These are phyloP conservation scores for Parochlus steinenii DNA, from an alignment of 2,888 invertebrate genomes.

Conservation along the genomic window DNA sequence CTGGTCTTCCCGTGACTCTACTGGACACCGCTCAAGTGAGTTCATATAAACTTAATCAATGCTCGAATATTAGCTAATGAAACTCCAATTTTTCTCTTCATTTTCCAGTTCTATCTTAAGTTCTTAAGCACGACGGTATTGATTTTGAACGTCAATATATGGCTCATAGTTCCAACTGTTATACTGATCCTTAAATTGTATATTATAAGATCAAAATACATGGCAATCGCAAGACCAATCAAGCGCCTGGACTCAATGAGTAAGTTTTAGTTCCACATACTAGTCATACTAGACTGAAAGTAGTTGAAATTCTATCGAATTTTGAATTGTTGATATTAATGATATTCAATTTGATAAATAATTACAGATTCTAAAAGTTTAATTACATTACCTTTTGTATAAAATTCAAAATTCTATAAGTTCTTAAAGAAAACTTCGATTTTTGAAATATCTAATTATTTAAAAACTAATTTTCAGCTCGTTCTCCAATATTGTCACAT, in stretches of 20 bases:
- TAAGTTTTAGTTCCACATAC: no score
- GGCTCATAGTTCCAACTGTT: constrained; percentile 41
- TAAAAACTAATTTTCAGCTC: constrained; percentile 29
- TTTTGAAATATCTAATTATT: constrained; percentile 28
- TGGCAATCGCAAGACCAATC: constrained; percentile 37
- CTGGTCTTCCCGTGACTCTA: constrained; percentile 39
- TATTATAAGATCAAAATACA: constrained; percentile 36
- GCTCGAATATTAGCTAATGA: background rate
- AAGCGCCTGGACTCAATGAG: constrained; percentile 52
- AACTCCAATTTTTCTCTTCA: constrained; percentile 17
- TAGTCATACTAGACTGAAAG: no score
- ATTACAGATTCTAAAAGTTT: no score
- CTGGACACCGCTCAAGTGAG: constrained; percentile 42
- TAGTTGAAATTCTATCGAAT: constrained; percentile 28
- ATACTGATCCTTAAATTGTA: constrained; percentile 41
- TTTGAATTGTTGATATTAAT: constrained; percentile 28
- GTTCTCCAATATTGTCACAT: constrained; percentile 64
- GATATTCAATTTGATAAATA: constrained; percentile 23
- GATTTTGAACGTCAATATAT: constrained; percentile 43
- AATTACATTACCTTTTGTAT: no score
- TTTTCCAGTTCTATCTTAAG: constrained; percentile 26
- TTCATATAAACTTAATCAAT: constrained; percentile 2
- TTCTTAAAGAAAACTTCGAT: no score
- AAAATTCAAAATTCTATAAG: no score
- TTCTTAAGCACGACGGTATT: constrained; percentile 39